These are phyloP conservation scores for Ectropis grisescens DNA, from an alignment of 1,140 invertebrate species.

Conservation along the genomic window DNA sequence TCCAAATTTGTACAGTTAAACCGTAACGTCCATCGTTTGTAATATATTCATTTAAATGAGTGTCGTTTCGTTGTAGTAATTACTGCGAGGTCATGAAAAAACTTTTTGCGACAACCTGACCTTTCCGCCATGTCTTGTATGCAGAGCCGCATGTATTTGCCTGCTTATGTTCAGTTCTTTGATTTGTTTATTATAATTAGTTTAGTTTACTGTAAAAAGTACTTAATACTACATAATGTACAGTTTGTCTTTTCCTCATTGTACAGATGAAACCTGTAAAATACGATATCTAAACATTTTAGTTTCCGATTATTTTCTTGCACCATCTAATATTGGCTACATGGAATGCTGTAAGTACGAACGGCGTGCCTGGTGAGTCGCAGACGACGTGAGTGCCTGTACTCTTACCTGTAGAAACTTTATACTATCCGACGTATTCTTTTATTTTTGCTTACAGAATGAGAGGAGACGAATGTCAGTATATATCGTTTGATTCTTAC, in stretches of 20 bases:
- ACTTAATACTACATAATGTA: constrained; percentile 50
- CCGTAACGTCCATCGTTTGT: constrained; percentile 69
- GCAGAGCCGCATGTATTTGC: constrained; percentile 74
- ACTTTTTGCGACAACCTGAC: constrained; percentile 70
- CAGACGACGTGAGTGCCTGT: constrained; percentile 38
- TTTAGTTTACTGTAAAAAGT: constrained; percentile 71
- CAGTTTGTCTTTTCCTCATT: constrained; percentile 63
- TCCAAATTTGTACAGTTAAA: constrained; percentile 63
- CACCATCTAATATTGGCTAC: constrained; percentile 81
- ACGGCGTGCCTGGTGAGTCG: constrained; percentile 46
- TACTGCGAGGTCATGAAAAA: constrained; percentile 68
- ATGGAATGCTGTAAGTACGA: constrained; percentile 88
- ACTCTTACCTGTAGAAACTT: constrained; percentile 28
- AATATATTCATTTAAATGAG: constrained; percentile 71
- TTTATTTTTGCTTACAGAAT: constrained; percentile 62
- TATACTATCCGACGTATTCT: constrained; percentile 28
- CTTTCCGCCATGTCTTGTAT: constrained; percentile 72
- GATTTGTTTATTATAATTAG: constrained; percentile 62
- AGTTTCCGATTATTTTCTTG: constrained; percentile 82
- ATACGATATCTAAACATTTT: constrained; percentile 75
- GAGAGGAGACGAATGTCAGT: constrained; percentile 45
- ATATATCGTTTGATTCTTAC: constrained; percentile 18
- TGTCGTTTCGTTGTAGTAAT: constrained; percentile 70
- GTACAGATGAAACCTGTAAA: constrained; percentile 71
- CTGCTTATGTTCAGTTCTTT: constrained; percentile 70